phyloP scores from a whole-genome alignment of 2,797 vertebrate species.

The Tinamus major region DNA sequence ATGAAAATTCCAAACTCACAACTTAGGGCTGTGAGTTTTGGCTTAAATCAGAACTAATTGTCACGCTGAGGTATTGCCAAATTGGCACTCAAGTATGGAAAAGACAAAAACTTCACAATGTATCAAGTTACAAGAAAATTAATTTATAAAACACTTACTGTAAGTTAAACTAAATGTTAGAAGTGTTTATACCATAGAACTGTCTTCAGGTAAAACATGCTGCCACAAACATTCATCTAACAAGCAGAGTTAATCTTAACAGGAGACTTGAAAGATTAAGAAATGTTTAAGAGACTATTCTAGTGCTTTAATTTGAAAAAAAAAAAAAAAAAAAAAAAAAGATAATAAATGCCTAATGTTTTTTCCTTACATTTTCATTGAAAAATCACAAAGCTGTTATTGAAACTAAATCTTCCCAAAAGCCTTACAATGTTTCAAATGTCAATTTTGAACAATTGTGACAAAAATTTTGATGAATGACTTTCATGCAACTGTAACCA shows the following conservation, averaged over 20 bases:
- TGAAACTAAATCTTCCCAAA: not conserved
- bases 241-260: conserved; percentile 18
- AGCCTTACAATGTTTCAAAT: not conserved
- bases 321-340: not conserved
- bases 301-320: not conserved
- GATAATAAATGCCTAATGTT: not conserved
- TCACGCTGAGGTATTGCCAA: conserved; percentile 32
- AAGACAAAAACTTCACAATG: conserved; percentile 57
- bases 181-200: conserved; percentile 32
- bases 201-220: conserved; percentile 58
- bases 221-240: conserved; percentile 37
- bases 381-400: not conserved
- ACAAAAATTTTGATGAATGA: not conserved
- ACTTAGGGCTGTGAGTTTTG: conserved; percentile 29
- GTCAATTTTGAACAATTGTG: not conserved
- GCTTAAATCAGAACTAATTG: conserved; percentile 54
- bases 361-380: not conserved
- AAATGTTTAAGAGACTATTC: not conserved
- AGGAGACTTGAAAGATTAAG: conserved; percentile 10
- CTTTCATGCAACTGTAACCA: not conserved
- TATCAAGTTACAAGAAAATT: conserved; percentile 68
- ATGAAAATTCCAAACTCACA: conserved; percentile 41
- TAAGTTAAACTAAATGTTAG: conserved; percentile 69
- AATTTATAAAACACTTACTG: conserved; percentile 63
- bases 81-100: conserved; percentile 47